These are phyloP conservation scores for Psittacus erithacus DNA, from an alignment of 2,113 vertebrate genomes.

Conservation along the genomic window DNA sequence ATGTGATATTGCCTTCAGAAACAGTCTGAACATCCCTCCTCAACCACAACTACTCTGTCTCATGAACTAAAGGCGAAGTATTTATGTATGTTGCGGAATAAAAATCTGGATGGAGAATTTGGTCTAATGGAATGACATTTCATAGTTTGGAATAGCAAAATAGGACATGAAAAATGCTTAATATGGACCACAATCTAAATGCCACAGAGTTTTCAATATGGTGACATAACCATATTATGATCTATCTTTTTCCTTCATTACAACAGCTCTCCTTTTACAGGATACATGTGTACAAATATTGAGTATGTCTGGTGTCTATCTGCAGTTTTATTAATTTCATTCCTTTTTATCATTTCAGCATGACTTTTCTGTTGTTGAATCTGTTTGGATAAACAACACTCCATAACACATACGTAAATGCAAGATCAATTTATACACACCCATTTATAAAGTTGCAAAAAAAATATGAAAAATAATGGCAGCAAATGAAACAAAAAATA, in stretches of 20 bases:
- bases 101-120: background rate
- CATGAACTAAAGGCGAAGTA: background rate
- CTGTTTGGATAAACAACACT: constrained; percentile 74
- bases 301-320: background rate
- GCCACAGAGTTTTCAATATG: constrained; percentile 28
- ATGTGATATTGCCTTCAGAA: background rate
- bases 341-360: background rate
- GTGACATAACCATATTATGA: constrained; percentile 6
- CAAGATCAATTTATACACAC: background rate
- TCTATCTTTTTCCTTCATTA: background rate
- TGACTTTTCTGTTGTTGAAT: background rate
- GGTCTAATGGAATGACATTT: background rate
- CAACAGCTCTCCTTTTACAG: background rate
- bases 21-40: background rate
- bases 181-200: background rate
- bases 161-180: background rate
- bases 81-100: background rate
- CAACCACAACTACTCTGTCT: background rate
- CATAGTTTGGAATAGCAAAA: background rate
- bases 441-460: constrained; percentile 32
- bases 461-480: constrained; percentile 31
- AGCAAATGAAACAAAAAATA: constrained; percentile 52
- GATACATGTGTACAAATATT: background rate
- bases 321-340: background rate
- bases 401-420: constrained; percentile 1